Percentiles rank a stretch among this genome's conserved stretches.
Conservation (phyloP, 1,140 invertebrate genomes). For the Bombus confusus region DNA sequence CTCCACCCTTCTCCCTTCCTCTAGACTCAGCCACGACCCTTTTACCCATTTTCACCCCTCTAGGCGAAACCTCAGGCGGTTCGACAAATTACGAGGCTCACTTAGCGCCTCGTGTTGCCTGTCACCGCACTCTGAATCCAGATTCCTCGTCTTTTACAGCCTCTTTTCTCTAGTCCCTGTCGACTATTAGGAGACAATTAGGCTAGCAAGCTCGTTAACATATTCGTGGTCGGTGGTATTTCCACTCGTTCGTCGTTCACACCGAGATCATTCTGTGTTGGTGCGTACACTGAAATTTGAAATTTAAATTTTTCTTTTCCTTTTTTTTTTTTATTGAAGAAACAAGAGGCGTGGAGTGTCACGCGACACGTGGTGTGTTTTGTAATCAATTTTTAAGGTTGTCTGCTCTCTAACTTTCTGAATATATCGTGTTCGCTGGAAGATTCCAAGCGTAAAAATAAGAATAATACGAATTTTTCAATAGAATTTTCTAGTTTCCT, state of each 20-base stretch:
- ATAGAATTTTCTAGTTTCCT: too few species aligned
- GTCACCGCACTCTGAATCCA: constrained; percentile 26
- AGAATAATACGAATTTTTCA: too few species aligned
- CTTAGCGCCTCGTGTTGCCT: constrained; percentile 53
- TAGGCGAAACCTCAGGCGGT: constrained; percentile 59
- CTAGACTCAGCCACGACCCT: neutral
- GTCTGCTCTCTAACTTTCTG: too few species aligned
- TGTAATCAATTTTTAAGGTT: too few species aligned
- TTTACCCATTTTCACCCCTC: neutral
- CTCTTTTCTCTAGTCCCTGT: neutral
- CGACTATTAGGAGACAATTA: neutral
- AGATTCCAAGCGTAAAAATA: too few species aligned
- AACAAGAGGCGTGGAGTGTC: too few species aligned
- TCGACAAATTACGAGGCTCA: constrained; percentile 67
- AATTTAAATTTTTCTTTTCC: neutral
- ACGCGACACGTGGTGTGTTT: too few species aligned
- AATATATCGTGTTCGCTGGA: too few species aligned
- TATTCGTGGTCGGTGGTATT: neutral
- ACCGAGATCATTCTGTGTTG: neutral
- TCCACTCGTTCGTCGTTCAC: neutral
- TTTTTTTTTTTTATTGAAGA: neutral
- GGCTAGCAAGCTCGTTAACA: neutral
- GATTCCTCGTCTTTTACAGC: neutral
- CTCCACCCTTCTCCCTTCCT: neutral
- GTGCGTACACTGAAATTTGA: neutral